Base-by-base conservation (phyloP, 2,888 invertebrate species). In the Myopa tessellatipennis region DNA sequence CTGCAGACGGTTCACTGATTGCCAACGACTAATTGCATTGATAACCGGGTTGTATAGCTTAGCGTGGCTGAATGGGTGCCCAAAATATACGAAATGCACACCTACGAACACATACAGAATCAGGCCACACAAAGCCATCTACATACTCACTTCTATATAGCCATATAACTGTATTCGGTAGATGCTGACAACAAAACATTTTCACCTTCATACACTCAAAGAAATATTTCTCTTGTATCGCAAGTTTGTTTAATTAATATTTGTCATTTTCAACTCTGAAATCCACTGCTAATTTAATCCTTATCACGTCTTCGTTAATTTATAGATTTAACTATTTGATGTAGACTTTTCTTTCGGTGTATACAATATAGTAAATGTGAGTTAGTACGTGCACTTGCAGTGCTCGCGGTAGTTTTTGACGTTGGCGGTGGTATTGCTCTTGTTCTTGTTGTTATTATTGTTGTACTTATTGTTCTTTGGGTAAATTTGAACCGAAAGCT, bases 11-110 rank as follows among this genome's bases (percentile, higher is more conserved):
- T 61, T 72, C n/a, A 26, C 60, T 60, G 55, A 71, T 71, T 71
- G 55, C 58, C 58, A 58, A 71, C 58, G 34, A 61, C 60, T 72
- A 61, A 72, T 72, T 72, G 61, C 60, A 60, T 61, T 52, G 70
- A 70, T 52, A 52, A 16, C 70, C 55, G 45, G 26, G 12, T 26
- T 16, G n/a, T 34, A 50, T 34, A 55, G 10, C 10, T 14, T n/a
- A 69, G 40, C 69, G 52, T 55, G 55, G 52, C 70, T 50, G 26
- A 70, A 52, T 34, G 55, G 52, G 50, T 18, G 70, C 34, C 70
- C n/a, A 52, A 55, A 45, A 18, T 45, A 10, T 40, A 18, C 7
- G 45, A 40, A 12, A 45, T 36, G 18, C 18, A 18, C 18, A 68
- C 50, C 14, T 26, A 70, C 14, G 45, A 45, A 70, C 70, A 52